Evolutionary conservation across 2,113 vertebrate species (phyloP).

Genomic region (Lophochroa leadbeateri): DNA sequence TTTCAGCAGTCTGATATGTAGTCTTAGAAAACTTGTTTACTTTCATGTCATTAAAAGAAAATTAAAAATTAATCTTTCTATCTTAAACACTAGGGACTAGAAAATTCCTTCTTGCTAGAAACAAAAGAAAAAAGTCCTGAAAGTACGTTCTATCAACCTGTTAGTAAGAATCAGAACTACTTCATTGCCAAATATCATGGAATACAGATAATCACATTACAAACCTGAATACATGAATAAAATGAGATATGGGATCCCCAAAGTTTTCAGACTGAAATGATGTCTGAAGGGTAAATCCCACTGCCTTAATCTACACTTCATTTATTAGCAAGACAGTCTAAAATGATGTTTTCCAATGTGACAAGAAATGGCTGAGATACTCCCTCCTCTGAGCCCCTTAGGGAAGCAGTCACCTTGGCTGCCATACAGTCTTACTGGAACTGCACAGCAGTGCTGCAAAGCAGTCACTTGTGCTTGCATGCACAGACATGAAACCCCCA

Average conservation of each 20-base stretch:
- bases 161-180: not conserved
- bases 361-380: conserved; percentile 71
- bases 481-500: not conserved
- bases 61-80: not conserved
- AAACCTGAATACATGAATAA: not conserved
- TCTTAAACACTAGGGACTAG: not conserved
- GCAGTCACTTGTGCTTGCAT: conserved; percentile 14
- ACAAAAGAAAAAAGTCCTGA: not conserved
- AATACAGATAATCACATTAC: not conserved
- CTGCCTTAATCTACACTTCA: conserved; percentile 55
- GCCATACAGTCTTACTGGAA: conserved; percentile 71
- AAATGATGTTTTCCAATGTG: conserved; percentile 54
- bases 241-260: not conserved
- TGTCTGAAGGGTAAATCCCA: not conserved
- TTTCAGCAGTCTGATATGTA: not conserved
- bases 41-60: not conserved
- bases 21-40: not conserved
- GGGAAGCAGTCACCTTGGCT: conserved; percentile 70
- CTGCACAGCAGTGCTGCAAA: not conserved
- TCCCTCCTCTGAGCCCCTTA: conserved; percentile 62
- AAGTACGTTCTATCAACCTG: not conserved
- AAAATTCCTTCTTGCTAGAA: not conserved
- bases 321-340: conserved; percentile 48
- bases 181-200: not conserved
- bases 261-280: not conserved